Evolutionary conservation across 1,140 invertebrate genomes (phyloP).

Genomic region (Halyomorpha halys): DNA sequence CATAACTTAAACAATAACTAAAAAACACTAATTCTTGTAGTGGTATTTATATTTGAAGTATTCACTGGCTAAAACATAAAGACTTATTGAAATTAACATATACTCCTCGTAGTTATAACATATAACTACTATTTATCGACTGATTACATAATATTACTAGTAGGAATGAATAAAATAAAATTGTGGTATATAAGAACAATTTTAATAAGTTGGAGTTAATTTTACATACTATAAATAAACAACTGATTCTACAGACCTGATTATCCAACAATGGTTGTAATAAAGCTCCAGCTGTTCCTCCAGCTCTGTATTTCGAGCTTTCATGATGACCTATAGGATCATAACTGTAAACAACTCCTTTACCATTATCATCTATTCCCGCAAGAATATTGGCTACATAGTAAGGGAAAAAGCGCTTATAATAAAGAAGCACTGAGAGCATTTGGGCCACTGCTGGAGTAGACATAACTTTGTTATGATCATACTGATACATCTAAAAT

Average conservation of each 20-base stretch:
- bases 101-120: too few species aligned
- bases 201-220: too few species aligned
- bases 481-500: constrained; percentile 83
- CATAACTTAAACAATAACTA: too few species aligned
- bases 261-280: constrained; percentile 81
- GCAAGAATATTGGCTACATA: constrained; percentile 93
- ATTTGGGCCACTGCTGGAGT: constrained; percentile 89
- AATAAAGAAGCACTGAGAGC: constrained; percentile 91
- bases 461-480: constrained; percentile 88
- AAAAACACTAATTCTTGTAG: too few species aligned
- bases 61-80: too few species aligned
- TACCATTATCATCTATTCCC: constrained; percentile 77
- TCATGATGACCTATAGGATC: constrained; percentile 95
- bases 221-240: too few species aligned
- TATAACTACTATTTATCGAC: too few species aligned
- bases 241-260: constrained; percentile 42
- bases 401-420: constrained; percentile 96
- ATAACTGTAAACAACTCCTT: constrained; percentile 89
- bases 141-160: too few species aligned
- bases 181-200: too few species aligned
- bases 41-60: too few species aligned
- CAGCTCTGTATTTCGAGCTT: constrained; percentile 62
- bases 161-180: too few species aligned
- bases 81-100: too few species aligned
- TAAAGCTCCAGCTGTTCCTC: constrained; percentile 70